Evolutionary conservation across 2,888 invertebrate species (phyloP).

Genomic region (Folsomia manolachei): DNA sequence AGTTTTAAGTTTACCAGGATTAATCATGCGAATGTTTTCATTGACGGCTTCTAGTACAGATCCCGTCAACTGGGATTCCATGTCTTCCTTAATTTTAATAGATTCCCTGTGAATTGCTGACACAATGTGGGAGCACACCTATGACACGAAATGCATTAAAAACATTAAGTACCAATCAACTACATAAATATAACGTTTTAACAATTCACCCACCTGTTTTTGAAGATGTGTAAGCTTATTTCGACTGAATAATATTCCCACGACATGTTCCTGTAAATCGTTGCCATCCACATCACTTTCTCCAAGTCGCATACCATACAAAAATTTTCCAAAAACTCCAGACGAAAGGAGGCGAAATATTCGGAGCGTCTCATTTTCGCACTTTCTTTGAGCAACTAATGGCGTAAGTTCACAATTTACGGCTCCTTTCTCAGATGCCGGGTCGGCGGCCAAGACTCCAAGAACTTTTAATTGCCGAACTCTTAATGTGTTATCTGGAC

Average conservation of each 20-base stretch:
- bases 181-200: slow-evolving; percentile 1
- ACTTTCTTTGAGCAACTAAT: slow-evolving; percentile 77
- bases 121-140: slow-evolving; percentile 82
- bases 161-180: neutral
- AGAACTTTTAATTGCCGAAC: slow-evolving; percentile 77
- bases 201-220: slow-evolving; percentile 68
- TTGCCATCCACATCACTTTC: slow-evolving; percentile 59
- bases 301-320: slow-evolving; percentile 45
- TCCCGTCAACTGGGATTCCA: slow-evolving; percentile 64
- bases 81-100: slow-evolving; percentile 80
- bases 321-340: slow-evolving; percentile 87
- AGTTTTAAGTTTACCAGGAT: slow-evolving; percentile 36
- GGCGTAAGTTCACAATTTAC: slow-evolving; percentile 50
- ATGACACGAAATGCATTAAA: slow-evolving; percentile 34
- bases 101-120: slow-evolving; percentile 89
- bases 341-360: slow-evolving; percentile 89
- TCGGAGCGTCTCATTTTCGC: slow-evolving; percentile 85
- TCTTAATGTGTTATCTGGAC: slow-evolving; percentile 84
- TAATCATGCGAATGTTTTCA: slow-evolving; percentile 41
- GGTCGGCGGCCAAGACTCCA: slow-evolving; percentile 54
- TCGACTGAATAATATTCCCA: slow-evolving; percentile 90
- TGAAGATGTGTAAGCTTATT: slow-evolving; percentile 90
- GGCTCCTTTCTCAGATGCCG: slow-evolving; percentile 58
- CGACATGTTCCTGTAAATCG: slow-evolving; percentile 90
- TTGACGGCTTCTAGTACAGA: slow-evolving; percentile 46